Conservation (phyloP, 1,140 invertebrate species). For the Rhynchophorus ferrugineus region DNA sequence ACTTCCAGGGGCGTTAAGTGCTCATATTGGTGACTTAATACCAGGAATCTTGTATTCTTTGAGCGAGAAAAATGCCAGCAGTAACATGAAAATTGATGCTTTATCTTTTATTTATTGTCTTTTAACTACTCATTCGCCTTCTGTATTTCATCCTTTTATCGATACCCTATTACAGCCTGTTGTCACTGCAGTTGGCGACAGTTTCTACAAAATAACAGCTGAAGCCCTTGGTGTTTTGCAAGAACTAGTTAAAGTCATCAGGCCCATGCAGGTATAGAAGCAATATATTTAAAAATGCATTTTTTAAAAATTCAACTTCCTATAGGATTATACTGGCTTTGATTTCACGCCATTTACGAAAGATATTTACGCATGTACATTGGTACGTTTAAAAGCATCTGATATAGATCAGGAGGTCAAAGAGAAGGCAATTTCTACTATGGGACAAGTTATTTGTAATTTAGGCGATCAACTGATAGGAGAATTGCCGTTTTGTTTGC, state of each 20-base stretch:
- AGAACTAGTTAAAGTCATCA: constrained; percentile 88
- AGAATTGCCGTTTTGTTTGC: constrained; percentile 78
- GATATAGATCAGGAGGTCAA: constrained; percentile 99
- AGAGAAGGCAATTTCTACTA: constrained; percentile 93
- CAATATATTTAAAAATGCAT: not conserved
- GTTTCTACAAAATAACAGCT: constrained; percentile 97
- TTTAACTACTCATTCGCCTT: constrained; percentile 72
- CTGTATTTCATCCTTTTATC: constrained; percentile 74
- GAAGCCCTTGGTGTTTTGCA: constrained; percentile 90
- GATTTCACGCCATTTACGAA: constrained; percentile 73
- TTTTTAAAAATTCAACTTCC: not conserved
- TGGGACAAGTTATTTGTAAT: constrained; percentile 91
- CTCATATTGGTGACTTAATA: constrained; percentile 77
- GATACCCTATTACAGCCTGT: constrained; percentile 78
- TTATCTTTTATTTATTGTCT: constrained; percentile 87
- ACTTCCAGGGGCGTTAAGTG: constrained; percentile 77
- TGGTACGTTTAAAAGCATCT: constrained; percentile 81
- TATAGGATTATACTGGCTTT: constrained; percentile 45
- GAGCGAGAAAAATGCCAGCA: constrained; percentile 88
- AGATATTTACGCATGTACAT: constrained; percentile 78
- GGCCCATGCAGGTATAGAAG: constrained; percentile 61
- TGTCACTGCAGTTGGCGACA: constrained; percentile 81
- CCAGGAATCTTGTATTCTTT: constrained; percentile 88
- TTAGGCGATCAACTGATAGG: constrained; percentile 73
- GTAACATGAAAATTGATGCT: constrained; percentile 98